Evolutionary conservation across 2,888 invertebrate species (phyloP).

Genomic region (Neuroscelio doddi): DNA sequence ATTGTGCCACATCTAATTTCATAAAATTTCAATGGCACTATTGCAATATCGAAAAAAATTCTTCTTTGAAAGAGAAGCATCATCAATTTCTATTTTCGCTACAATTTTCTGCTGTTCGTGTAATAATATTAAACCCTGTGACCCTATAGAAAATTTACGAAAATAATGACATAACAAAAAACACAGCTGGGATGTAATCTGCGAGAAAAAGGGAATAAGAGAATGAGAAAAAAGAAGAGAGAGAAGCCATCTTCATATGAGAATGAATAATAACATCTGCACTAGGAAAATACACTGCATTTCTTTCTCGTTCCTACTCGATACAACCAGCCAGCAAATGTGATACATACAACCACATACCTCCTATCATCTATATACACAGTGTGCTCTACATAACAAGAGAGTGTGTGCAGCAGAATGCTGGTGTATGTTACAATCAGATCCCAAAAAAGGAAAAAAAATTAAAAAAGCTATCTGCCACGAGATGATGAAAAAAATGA

Average conservation of each 20-base stretch:
- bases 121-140: background rate
- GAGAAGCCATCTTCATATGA: background rate
- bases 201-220: background rate
- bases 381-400: conserved; percentile 10
- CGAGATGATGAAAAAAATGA: conserved; percentile 52
- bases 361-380: conserved; percentile 4
- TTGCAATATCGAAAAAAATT: too few relatives aligned
- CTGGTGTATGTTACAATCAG: conserved; percentile 66
- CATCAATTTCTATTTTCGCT: too few relatives aligned
- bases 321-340: background rate
- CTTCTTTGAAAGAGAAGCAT: too few relatives aligned
- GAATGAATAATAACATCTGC: conserved; percentile 23
- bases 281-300: conserved; percentile 26
- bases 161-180: background rate
- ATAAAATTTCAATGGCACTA: too few relatives aligned
- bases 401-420: conserved; percentile 23
- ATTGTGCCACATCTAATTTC: too few relatives aligned
- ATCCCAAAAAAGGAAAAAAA: conserved; percentile 64
- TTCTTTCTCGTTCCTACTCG: background rate
- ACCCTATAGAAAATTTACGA: background rate
- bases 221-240: background rate
- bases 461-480: conserved; percentile 66
- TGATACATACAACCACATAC: background rate
- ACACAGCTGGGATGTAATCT: too few relatives aligned
- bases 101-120: background rate